Percentiles rank a stretch among this genome's conserved stretches.
Conservation (phyloP, 2,888 invertebrate species). For the Acrocyrtus sp. region DNA sequence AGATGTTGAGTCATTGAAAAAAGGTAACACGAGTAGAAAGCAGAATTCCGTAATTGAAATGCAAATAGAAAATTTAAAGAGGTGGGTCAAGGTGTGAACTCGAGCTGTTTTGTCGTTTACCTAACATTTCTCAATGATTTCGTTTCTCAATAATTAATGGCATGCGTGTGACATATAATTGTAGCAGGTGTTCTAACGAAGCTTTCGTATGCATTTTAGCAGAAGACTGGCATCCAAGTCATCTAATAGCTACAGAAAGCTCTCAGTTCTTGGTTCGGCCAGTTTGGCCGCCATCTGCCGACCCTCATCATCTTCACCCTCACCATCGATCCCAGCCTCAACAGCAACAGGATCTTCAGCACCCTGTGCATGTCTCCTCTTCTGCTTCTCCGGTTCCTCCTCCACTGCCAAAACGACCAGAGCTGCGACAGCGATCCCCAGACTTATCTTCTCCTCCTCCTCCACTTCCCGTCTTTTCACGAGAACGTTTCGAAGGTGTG, state of each 20-base stretch:
- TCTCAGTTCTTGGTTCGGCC: conserved; percentile 71
- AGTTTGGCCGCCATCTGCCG: conserved; percentile 57
- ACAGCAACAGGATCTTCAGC: conserved; percentile 65
- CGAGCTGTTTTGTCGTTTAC: too few species aligned
- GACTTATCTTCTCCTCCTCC: conserved; percentile 66
- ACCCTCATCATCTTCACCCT: conserved; percentile 67
- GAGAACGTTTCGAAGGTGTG: conserved; percentile 62
- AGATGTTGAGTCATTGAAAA: too few species aligned
- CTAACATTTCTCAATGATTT: too few species aligned
- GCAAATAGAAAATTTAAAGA: too few species aligned
- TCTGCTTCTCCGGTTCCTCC: conserved; percentile 64
- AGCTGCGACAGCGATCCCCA: conserved; percentile 60
- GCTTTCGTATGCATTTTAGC: too few species aligned
- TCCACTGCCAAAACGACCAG: conserved; percentile 65
- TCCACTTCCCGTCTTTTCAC: conserved; percentile 59
- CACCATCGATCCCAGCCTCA: conserved; percentile 66
- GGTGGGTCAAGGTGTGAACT: too few species aligned
- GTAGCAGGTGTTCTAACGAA: too few species aligned
- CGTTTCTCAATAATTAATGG: too few species aligned
- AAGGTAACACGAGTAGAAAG: too few species aligned
- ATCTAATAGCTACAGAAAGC: conserved; percentile 66
- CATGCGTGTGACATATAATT: too few species aligned
- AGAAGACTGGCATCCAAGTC: conserved; percentile 75
- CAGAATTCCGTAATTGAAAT: too few species aligned
- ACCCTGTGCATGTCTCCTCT: conserved; percentile 16